phyloP scores from a whole-genome alignment of 2,797 vertebrate genomes.

The Thalassophryne amazonica region DNA sequence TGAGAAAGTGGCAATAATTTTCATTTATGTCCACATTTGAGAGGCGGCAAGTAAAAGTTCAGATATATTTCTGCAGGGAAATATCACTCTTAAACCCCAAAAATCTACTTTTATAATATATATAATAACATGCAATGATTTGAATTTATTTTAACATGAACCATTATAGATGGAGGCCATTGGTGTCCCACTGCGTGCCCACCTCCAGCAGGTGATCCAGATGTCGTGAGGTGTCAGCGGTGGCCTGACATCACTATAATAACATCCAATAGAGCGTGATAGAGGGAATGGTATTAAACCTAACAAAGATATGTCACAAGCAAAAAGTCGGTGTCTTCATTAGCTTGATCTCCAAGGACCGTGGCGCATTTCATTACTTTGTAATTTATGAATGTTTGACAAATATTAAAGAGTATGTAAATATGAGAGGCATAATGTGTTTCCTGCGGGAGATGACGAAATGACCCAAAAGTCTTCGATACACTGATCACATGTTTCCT shows the following conservation, averaged over 20 bases:
- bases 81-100: too few species aligned
- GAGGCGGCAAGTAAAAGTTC: too few species aligned
- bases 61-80: too few species aligned
- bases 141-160: too few species aligned
- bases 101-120: neutral
- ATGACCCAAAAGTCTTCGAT: constrained; percentile 97
- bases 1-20: too few species aligned
- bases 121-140: constrained; percentile 27
- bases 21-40: too few species aligned
- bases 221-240: constrained; percentile 88
- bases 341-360: constrained; percentile 94
- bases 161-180: constrained; percentile 70
- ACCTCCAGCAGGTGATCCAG: constrained; percentile 91
- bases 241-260: constrained; percentile 86
- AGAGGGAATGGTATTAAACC: constrained; percentile 90
- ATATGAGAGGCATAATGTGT: constrained; percentile 97
- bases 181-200: constrained; percentile 64
- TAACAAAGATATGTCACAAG: constrained; percentile 86
- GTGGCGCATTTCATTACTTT: constrained; percentile 99
- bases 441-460: constrained; percentile 99
- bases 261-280: constrained; percentile 95
- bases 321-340: constrained; percentile 93
- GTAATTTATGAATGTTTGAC: constrained; percentile 99
- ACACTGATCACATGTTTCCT: constrained; percentile 92
- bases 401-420: constrained; percentile 99